Conservation (phyloP, 2,113 vertebrate genomes). For the Illadopsis cleaveri region DNA sequence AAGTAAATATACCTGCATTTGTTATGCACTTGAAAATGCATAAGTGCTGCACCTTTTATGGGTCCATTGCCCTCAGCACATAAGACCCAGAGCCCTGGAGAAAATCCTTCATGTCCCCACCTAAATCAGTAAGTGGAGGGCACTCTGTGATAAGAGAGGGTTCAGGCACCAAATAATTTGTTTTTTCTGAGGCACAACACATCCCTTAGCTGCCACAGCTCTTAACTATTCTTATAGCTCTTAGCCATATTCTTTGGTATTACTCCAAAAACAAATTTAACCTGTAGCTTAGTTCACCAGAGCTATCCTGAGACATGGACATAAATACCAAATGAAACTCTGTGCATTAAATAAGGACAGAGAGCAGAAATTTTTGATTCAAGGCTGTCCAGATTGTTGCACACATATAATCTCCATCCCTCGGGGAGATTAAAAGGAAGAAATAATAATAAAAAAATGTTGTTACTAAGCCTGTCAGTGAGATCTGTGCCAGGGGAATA, state of each 20-base stretch:
- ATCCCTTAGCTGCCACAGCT: not conserved
- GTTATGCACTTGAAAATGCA: not conserved
- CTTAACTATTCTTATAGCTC: not conserved
- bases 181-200: not conserved
- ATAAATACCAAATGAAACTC: not conserved
- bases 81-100: not conserved
- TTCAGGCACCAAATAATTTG: not conserved
- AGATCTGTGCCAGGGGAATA: not conserved
- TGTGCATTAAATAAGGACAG: accelerated
- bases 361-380: not conserved
- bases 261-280: not conserved
- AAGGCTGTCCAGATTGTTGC: not conserved
- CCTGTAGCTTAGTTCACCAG: not conserved
- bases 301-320: not conserved
- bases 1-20: not conserved
- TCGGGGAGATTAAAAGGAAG: not conserved
- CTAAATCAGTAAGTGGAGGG: not conserved
- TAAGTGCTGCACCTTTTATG: not conserved
- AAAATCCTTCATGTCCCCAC: not conserved
- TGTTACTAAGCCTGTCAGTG: not conserved
- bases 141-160: not conserved
- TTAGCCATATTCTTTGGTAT: not conserved
- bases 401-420: not conserved
- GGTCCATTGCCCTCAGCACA: not conserved
- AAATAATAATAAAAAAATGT: not conserved